These are phyloP conservation scores for Lateolabrax maculatus DNA, from an alignment of 2,797 vertebrate species.

Conservation along the genomic window DNA sequence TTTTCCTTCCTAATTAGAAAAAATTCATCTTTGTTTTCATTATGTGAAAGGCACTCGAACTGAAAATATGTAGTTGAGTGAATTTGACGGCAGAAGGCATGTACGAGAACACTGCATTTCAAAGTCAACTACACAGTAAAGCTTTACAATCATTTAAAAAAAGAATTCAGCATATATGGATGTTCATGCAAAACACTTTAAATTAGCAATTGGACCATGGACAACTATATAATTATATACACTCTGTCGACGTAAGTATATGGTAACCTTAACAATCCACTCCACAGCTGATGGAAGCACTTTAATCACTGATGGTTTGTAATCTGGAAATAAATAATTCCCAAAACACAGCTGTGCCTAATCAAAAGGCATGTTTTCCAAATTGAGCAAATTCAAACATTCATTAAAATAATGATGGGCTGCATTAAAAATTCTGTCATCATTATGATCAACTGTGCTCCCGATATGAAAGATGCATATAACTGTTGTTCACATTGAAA, in stretches of 20 bases:
- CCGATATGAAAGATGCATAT: constrained; percentile 26
- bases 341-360: constrained; percentile 63
- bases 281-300: constrained; percentile 4
- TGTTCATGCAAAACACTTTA: neutral
- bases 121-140: neutral
- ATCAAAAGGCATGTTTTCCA: constrained; percentile 51
- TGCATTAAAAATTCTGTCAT: constrained; percentile 26
- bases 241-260: neutral
- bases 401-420: constrained; percentile 51
- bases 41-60: neutral
- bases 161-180: neutral
- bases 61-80: neutral
- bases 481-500: constrained; percentile 3
- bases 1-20: neutral
- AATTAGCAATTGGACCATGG: neutral
- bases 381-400: constrained; percentile 45
- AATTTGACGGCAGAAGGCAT: neutral
- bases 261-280: neutral
- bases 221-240: neutral
- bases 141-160: neutral
- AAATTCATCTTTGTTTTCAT: neutral
- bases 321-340: constrained; percentile 43
- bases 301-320: neutral
- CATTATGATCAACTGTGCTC: constrained; percentile 17
- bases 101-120: neutral